phyloP scores from a whole-genome alignment of 2,797 vertebrate species.

The Megalops cyprinoides region DNA sequence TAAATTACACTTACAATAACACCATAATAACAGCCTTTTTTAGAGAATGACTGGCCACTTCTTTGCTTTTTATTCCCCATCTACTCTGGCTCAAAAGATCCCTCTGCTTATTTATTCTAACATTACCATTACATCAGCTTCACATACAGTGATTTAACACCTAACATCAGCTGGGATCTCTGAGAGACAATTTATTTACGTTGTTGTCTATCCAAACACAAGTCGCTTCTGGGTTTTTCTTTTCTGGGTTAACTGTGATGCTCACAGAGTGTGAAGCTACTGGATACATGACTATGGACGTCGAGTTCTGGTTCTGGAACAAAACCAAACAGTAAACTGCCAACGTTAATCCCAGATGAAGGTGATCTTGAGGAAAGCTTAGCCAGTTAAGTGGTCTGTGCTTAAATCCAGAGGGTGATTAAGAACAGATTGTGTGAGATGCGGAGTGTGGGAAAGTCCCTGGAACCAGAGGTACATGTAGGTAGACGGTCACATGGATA shows the following conservation, averaged over 20 bases:
- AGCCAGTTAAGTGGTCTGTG: too few species aligned
- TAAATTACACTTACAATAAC: too few species aligned
- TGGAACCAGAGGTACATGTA: neutral
- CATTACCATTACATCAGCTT: neutral
- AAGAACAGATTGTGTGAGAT: neutral
- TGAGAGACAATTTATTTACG: neutral
- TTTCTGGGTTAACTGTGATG: neutral
- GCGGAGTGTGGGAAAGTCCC: neutral
- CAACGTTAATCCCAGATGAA: neutral
- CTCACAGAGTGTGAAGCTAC: neutral
- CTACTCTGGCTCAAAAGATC: too few species aligned
- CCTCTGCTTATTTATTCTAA: too few species aligned
- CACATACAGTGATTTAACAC: neutral
- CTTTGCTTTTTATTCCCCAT: too few species aligned
- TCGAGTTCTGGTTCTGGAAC: neutral
- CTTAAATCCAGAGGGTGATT: neutral
- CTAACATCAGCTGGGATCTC: neutral
- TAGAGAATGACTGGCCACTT: too few species aligned
- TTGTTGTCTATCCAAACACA: neutral
- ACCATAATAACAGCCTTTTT: too few species aligned
- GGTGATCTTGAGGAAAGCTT: neutral
- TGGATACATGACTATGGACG: neutral
- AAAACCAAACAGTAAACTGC: neutral
- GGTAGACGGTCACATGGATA: too few species aligned
- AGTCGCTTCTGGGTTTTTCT: neutral